phyloP scores from a whole-genome alignment of 2,797 vertebrate genomes.

The Pteronotus mesoamericanus region DNA sequence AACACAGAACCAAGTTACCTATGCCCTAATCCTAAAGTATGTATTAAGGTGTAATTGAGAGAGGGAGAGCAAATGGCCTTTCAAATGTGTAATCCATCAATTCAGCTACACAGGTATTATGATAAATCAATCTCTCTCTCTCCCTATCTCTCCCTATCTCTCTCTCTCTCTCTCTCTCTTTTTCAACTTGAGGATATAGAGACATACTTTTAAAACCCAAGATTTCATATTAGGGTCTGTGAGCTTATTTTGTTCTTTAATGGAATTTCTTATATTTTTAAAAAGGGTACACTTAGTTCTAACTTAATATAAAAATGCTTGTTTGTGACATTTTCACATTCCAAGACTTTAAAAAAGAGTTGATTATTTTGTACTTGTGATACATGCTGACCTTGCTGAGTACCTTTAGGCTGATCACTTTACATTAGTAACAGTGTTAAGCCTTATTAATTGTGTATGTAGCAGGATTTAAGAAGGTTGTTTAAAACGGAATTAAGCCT shows the following conservation, averaged over 20 bases:
- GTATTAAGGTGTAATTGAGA: not conserved
- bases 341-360: not conserved
- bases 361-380: not conserved
- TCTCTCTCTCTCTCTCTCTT: no score
- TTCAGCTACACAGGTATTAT: not conserved
- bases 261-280: not conserved
- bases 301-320: conserved; percentile 2
- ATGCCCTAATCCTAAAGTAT: not conserved
- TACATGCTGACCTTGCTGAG: not conserved
- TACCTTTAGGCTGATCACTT: not conserved
- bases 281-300: not conserved
- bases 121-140: no score
- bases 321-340: not conserved
- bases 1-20: not conserved
- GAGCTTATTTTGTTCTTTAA: conserved; percentile 5
- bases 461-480: not conserved
- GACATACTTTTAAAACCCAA: conserved; percentile 1
- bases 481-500: conserved; percentile 14
- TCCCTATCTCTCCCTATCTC: no score
- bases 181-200: not conserved
- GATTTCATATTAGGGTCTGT: not conserved
- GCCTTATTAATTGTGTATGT: not conserved
- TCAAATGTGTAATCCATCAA: not conserved
- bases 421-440: not conserved
- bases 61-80: not conserved